Conservation (phyloP, 2,888 invertebrate species). For the Aphidius colemani region DNA sequence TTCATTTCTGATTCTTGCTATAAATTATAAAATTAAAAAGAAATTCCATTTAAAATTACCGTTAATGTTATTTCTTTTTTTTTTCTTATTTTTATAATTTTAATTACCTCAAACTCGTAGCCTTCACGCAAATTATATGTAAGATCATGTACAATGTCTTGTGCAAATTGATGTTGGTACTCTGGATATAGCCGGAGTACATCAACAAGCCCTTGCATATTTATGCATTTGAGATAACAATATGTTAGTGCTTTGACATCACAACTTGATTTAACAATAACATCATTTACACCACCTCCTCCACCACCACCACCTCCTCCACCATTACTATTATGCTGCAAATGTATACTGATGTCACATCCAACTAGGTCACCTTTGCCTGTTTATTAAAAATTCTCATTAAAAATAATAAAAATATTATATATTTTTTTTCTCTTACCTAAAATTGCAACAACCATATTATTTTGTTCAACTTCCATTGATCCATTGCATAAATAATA, state of each 20-base stretch:
- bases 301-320: slow-evolving; percentile 63
- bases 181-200: slow-evolving; percentile 90
- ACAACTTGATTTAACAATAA: slow-evolving; percentile 89
- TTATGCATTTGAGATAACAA: slow-evolving; percentile 93
- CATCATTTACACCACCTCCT: slow-evolving; percentile 68
- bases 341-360: slow-evolving; percentile 84
- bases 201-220: slow-evolving; percentile 88
- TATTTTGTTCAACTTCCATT: slow-evolving; percentile 95
- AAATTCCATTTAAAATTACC: background rate
- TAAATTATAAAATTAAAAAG: slow-evolving; percentile 30
- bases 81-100: background rate
- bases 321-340: slow-evolving; percentile 69
- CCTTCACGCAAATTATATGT: slow-evolving; percentile 94
- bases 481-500: slow-evolving; percentile 96
- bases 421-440: slow-evolving; percentile 66
- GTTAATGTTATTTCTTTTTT: background rate
- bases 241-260: slow-evolving; percentile 95
- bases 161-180: slow-evolving; percentile 91
- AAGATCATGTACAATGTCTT: slow-evolving; percentile 93
- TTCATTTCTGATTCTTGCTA: slow-evolving; percentile 76
- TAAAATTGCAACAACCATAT: slow-evolving; percentile 95
- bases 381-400: slow-evolving; percentile 51
- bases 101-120: slow-evolving; percentile 80
- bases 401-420: background rate
- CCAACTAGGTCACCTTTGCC: slow-evolving; percentile 96